Evolutionary conservation across 2,797 vertebrate genomes (phyloP).

Genomic region (Platalea minor): DNA sequence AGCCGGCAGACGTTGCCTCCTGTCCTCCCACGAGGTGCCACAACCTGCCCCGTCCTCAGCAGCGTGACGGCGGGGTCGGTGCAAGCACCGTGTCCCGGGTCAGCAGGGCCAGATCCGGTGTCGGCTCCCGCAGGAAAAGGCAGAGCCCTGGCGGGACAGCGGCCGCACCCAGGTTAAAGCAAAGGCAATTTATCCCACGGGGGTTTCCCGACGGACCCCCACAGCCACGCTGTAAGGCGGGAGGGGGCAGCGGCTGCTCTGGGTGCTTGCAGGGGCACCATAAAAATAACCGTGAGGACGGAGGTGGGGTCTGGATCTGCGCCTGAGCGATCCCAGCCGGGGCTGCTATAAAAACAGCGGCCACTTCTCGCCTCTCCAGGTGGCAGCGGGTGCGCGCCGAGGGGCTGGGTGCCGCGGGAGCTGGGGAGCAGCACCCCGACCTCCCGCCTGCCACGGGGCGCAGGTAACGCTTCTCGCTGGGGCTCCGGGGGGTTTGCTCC

Average conservation of each 20-base stretch:
- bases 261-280: accelerated
- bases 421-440: neutral
- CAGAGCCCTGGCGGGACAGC: neutral
- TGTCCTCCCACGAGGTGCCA: no score
- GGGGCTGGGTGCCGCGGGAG: neutral
- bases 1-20: no score
- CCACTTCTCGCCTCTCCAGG: neutral
- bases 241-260: neutral
- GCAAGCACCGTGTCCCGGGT: neutral
- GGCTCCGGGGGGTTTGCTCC: neutral
- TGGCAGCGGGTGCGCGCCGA: neutral
- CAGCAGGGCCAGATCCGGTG: accelerated
- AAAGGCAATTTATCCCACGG: neutral
- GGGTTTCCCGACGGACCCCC: neutral
- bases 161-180: no score
- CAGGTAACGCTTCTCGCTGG: neutral
- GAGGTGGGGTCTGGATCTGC: neutral
- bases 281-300: neutral
- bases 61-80: neutral
- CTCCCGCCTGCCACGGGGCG: accelerated
- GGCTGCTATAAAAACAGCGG: neutral
- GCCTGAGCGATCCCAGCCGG: accelerated
- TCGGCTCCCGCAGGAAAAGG: neutral
- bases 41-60: neutral
- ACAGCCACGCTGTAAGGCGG: neutral